These are phyloP conservation scores for Microcebus murinus DNA, from an alignment of 2,113 vertebrate genomes.

Conservation along the genomic window DNA sequence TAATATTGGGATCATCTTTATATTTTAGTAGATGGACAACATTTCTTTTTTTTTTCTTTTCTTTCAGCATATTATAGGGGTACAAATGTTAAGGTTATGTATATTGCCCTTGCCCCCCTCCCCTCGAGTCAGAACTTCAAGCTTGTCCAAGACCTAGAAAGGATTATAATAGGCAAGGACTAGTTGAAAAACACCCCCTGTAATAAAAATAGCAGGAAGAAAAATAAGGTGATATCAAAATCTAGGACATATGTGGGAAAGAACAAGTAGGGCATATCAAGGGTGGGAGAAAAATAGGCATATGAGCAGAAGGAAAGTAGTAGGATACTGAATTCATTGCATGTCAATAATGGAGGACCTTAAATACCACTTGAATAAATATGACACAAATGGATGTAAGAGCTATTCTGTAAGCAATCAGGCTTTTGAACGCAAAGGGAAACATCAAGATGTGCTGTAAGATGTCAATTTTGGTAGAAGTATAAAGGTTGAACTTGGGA, in stretches of 20 bases:
- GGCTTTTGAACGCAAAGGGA: background rate
- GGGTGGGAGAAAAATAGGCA: background rate
- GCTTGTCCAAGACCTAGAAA: background rate
- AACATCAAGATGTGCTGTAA: background rate
- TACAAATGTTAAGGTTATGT: too few species aligned
- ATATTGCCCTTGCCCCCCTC: too few species aligned
- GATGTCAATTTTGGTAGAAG: background rate
- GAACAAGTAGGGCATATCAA: background rate
- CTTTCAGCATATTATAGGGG: too few species aligned
- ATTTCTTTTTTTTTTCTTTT: background rate
- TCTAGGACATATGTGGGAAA: background rate
- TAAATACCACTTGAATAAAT: background rate
- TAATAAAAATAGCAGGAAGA: background rate
- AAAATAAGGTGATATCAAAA: background rate
- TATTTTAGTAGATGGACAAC: background rate
- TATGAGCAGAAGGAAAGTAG: background rate
- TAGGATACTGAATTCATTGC: background rate
- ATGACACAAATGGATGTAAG: background rate
- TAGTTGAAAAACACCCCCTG: background rate
- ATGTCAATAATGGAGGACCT: background rate
- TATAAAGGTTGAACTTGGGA: background rate
- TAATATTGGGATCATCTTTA: background rate
- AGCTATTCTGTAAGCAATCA: background rate
- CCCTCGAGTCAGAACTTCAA: too few species aligned
- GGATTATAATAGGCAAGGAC: background rate